phyloP scores from a whole-genome alignment of 2,797 vertebrate species.

The Dipus sagitta region DNA sequence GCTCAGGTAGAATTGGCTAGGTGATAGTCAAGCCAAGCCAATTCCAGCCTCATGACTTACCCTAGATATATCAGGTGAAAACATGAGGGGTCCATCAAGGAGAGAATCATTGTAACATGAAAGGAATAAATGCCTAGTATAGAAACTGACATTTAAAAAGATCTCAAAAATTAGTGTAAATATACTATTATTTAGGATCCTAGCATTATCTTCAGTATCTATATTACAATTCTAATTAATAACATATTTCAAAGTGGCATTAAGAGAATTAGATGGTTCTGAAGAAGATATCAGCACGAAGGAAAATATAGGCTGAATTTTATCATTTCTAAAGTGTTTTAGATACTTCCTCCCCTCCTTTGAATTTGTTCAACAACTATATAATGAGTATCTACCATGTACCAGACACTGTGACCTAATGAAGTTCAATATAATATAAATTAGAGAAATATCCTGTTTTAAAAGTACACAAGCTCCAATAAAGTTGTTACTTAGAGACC shows the following conservation, averaged over 20 bases:
- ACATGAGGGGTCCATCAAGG: slow-evolving; percentile 23
- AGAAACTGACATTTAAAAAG: slow-evolving; percentile 18
- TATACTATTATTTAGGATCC: slow-evolving; percentile 62
- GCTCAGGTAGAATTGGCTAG: slow-evolving; percentile 10
- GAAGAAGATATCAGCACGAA: slow-evolving; percentile 60
- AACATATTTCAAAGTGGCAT: slow-evolving; percentile 51
- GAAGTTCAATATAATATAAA: slow-evolving; percentile 65
- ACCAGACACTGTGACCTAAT: slow-evolving; percentile 55
- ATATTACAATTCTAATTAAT: slow-evolving; percentile 57
- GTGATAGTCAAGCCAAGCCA: slow-evolving; percentile 18
- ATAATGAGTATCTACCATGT: slow-evolving; percentile 25
- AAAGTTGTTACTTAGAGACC: slow-evolving; percentile 43
- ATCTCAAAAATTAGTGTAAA: slow-evolving; percentile 61
- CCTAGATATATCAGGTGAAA: slow-evolving; percentile 11
- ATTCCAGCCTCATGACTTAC: slow-evolving; percentile 1
- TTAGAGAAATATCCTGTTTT: slow-evolving; percentile 52
- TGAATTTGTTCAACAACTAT: slow-evolving; percentile 58
- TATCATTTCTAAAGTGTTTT: slow-evolving; percentile 50
- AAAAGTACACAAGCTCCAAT: slow-evolving; percentile 58
- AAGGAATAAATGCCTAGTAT: not conserved
- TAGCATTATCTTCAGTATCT: slow-evolving; percentile 44
- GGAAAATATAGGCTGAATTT: slow-evolving; percentile 63
- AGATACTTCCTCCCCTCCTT: not conserved
- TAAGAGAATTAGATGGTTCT: slow-evolving; percentile 40
- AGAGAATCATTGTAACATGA: slow-evolving; percentile 44